Percentiles rank a stretch among this genome's conserved stretches.
Conservation (phyloP, 2,888 invertebrate genomes). For the Drosophila anomelani region DNA sequence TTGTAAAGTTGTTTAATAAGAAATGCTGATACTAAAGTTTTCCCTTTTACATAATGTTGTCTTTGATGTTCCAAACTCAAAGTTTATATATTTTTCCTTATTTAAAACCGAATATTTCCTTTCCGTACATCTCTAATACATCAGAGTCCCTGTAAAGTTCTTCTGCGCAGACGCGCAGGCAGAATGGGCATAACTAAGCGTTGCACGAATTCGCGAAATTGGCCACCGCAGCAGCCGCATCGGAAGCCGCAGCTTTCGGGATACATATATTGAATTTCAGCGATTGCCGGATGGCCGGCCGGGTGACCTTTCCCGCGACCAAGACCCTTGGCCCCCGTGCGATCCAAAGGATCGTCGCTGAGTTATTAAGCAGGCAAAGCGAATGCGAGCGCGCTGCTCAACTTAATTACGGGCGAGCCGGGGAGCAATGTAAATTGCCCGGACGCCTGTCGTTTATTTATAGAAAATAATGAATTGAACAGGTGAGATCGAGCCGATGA, state of each 20-base stretch:
- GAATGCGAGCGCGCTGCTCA: constrained; percentile 51
- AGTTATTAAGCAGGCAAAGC: constrained; percentile 68
- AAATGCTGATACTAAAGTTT: background rate
- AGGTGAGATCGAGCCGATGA: constrained; percentile 80
- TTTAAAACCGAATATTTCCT: background rate
- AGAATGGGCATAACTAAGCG: constrained; percentile 64
- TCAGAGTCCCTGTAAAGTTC: background rate
- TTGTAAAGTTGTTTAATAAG: background rate
- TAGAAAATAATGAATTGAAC: constrained; percentile 81
- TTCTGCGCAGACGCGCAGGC: constrained; percentile 49
- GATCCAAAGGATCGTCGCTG: constrained; percentile 24
- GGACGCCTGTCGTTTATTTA: constrained; percentile 73
- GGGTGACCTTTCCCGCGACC: constrained; percentile 62
- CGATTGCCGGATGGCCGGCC: constrained; percentile 32
- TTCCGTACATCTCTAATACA: background rate
- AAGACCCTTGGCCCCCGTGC: constrained; percentile 15
- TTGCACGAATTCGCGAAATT: constrained; percentile 79
- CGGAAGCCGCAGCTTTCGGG: constrained; percentile 34
- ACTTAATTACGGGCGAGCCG: constrained; percentile 66
- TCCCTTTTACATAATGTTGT: background rate
- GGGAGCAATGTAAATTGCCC: constrained; percentile 68
- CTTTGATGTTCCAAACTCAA: background rate
- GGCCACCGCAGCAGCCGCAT: constrained; percentile 66
- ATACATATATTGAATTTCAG: constrained; percentile 79
- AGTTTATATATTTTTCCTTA: too few relatives aligned